Conservation (phyloP, 2,797 vertebrate species). For the Hipposideros larvatus region DNA sequence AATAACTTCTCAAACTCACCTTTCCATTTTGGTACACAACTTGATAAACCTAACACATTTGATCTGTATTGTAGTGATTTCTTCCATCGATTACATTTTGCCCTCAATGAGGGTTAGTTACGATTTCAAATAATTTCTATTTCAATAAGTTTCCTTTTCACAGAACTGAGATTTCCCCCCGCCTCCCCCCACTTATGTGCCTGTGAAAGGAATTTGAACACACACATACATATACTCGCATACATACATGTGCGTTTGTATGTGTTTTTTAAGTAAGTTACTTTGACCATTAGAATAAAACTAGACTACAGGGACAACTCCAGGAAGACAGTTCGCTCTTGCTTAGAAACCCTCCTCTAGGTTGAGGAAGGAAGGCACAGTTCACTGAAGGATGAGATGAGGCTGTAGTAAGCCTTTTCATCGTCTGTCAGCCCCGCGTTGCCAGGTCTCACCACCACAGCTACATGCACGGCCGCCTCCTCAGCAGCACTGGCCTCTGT, state of each 20-base stretch:
- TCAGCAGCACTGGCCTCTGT: conserved; percentile 97
- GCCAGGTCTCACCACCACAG: conserved; percentile 95
- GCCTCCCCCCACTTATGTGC: background rate
- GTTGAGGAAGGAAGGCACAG: conserved; percentile 89
- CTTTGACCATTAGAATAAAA: conserved; percentile 79
- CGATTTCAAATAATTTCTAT: conserved; percentile 49
- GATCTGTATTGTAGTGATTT: background rate
- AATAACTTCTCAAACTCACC: conserved; percentile 35
- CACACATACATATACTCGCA: conserved; percentile 30
- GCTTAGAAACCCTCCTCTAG: conserved; percentile 70
- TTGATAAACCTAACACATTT: conserved; percentile 11
- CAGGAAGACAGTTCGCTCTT: background rate
- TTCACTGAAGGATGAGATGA: conserved; percentile 94
- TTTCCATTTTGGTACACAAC: background rate
- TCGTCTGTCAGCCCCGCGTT: conserved; percentile 96
- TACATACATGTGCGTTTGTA: background rate
- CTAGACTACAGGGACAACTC: conserved; percentile 67
- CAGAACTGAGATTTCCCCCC: conserved; percentile 40
- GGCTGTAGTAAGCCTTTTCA: conserved; percentile 93
- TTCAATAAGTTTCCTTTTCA: conserved; percentile 61
- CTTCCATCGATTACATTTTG: background rate
- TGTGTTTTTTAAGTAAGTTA: conserved; percentile 57
- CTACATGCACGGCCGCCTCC: conserved; percentile 93
- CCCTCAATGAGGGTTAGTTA: background rate
- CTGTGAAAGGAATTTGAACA: background rate